Percentiles rank a stretch among this genome's conserved stretches.
Evolutionary conservation across 2,888 invertebrate genomes (phyloP).

Genomic region (Torymus auratus): DNA sequence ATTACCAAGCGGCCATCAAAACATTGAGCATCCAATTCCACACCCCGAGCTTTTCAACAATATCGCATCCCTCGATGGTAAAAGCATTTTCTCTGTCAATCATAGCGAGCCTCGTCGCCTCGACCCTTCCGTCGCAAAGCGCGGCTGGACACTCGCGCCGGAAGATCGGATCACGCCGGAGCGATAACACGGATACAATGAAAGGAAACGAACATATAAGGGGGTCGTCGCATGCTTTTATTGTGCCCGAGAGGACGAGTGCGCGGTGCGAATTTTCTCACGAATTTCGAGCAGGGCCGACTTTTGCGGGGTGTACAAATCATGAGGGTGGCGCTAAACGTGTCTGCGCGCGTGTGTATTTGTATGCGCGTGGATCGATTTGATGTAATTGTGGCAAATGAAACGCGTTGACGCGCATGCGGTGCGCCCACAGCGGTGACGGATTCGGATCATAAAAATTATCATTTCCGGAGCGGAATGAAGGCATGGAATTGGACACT

Average conservation of each 20-base stretch:
- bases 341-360: too few relatives aligned
- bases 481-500: background rate
- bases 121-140: slow-evolving; percentile 26
- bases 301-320: background rate
- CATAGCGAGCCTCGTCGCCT: slow-evolving; percentile 1
- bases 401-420: slow-evolving; percentile 45
- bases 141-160: slow-evolving; percentile 16
- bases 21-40: slow-evolving; percentile 41
- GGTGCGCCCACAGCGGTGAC: background rate
- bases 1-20: slow-evolving; percentile 39
- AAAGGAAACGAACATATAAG: slow-evolving; percentile 49
- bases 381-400: slow-evolving; percentile 55
- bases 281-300: slow-evolving; percentile 46
- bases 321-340: too few relatives aligned
- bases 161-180: slow-evolving; percentile 57
- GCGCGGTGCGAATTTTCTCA: slow-evolving; percentile 59
- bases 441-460: slow-evolving; percentile 49
- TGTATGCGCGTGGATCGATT: slow-evolving; percentile 39
- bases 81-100: slow-evolving; percentile 55
- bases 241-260: slow-evolving; percentile 31
- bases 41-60: slow-evolving; percentile 4
- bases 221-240: slow-evolving; percentile 34
- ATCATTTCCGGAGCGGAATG: slow-evolving; percentile 6
- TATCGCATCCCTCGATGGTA: slow-evolving; percentile 1
- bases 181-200: slow-evolving; percentile 59